phyloP scores from a whole-genome alignment of 2,113 vertebrate species.

The Aphelocoma coerulescens region DNA sequence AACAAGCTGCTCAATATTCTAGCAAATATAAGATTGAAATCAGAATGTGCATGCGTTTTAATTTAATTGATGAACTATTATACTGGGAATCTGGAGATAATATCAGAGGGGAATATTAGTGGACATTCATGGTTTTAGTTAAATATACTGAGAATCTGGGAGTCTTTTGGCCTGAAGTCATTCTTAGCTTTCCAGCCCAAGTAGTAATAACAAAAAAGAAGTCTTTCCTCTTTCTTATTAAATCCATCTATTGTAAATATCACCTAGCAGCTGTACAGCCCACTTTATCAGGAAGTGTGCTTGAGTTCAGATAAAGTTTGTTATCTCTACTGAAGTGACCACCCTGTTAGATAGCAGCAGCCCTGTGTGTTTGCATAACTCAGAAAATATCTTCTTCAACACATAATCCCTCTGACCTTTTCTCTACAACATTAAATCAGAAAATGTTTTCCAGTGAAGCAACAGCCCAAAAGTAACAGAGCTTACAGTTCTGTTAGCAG shows the following conservation, averaged over 20 bases:
- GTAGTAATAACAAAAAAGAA: background rate
- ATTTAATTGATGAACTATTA: background rate
- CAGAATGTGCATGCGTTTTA: background rate
- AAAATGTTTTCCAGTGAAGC: background rate
- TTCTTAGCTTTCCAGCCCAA: background rate
- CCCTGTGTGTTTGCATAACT: background rate
- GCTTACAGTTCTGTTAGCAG: background rate
- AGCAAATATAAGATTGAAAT: background rate
- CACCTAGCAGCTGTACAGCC: background rate
- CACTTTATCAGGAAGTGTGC: background rate
- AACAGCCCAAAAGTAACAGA: background rate
- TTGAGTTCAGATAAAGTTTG: constrained; percentile 9
- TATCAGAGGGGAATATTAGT: background rate
- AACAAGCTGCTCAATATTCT: background rate
- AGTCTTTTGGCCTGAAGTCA: background rate
- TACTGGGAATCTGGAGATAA: background rate
- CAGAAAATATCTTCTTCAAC: background rate
- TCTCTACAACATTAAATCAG: background rate
- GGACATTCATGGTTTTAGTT: background rate
- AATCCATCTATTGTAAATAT: background rate
- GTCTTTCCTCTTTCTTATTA: background rate
- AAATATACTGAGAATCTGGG: background rate
- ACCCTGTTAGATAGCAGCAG: background rate
- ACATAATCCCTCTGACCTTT: background rate
- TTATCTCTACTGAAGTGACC: constrained; percentile 7